Evolutionary conservation across 2,888 invertebrate genomes (phyloP), one percentile per base, ranked within the genome.

Genomic region (Cyaniris semiargus): DNA sequence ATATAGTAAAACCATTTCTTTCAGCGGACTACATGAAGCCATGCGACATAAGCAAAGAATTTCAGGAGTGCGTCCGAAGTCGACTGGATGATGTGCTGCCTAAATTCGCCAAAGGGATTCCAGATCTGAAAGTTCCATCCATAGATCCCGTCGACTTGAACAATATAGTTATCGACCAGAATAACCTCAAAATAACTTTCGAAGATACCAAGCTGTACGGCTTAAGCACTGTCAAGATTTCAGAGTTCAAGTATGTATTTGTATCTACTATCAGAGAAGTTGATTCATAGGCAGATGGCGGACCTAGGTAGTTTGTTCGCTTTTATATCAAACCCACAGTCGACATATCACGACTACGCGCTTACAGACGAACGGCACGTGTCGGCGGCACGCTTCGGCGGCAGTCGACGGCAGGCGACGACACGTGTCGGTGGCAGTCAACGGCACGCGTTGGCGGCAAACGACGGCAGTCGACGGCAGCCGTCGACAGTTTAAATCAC

Each of bases 21-120:
- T 6, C 76, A 76, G 76, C 76, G 60, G 53, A 53, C 70, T 76
- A 71, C 56, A 71, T 76, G 7, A 70, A 60, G 15, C 76, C 76
- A 3, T 76, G 76, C 70, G 71, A 76, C 27, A 44, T 66, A 13
- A 53, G 53, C 15, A 56, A 70, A 34, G 53, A 53, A 2, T 76
- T 76, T 44, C 48, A 53, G 18, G 48, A 48, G 8, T 76, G 76
- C 38, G 53, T 76, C 13, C 21, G 44, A 15, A 31, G 48, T n/a
- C 53, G 44, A n/a, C 21, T 71, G 15, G 76, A 76, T 7, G 66
- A 70, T 5, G 53, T 31, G 3, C 76, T 76, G 10, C 70, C 76
- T 10, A 70, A 31, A 21, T 76, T 76, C 56, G 70, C 76, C 6
- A 76, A 70, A 18, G 76, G 76, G 3, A 70, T 76, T 4, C 76